Conservation (phyloP, 2,113 vertebrate genomes). For the Sminthopsis crassicaudata region DNA sequence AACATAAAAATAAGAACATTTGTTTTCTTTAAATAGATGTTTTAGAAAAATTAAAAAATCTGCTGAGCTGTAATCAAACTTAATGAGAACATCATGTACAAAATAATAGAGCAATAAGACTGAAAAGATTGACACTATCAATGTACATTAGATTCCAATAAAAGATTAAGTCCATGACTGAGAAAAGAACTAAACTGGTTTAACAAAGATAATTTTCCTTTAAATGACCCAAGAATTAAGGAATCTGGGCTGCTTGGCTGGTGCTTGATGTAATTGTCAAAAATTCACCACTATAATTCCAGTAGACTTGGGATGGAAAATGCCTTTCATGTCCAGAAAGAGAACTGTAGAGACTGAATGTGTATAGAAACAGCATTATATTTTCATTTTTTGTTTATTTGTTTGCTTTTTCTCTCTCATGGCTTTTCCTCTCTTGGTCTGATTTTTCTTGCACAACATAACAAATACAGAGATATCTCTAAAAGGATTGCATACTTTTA, state of each 20-base stretch:
- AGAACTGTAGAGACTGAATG: too few relatives aligned
- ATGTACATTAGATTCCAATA: not conserved
- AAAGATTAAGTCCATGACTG: not conserved
- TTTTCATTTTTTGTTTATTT: too few relatives aligned
- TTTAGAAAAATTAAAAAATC: constrained; percentile 7
- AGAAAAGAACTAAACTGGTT: not conserved
- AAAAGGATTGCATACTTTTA: too few relatives aligned
- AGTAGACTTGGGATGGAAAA: too few relatives aligned
- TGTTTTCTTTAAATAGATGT: not conserved
- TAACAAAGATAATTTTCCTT: not conserved
- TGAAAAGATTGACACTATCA: not conserved
- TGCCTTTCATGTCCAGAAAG: too few relatives aligned
- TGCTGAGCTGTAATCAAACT: constrained; percentile 6
- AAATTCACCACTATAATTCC: not conserved
- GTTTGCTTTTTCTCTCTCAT: too few relatives aligned
- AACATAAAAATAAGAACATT: constrained; percentile 53
- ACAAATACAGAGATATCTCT: too few relatives aligned
- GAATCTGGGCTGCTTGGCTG: not conserved
- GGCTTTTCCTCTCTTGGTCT: too few relatives aligned
- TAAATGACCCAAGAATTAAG: not conserved
- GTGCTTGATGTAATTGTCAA: not conserved
- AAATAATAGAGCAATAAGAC: not conserved
- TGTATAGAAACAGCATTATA: too few relatives aligned
- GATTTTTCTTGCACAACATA: too few relatives aligned
- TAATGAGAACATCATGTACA: not conserved